Evolutionary conservation across 2,888 invertebrate genomes (phyloP), one percentile per base, ranked within the genome.

Genomic region (Trichogramma evanescens): DNA sequence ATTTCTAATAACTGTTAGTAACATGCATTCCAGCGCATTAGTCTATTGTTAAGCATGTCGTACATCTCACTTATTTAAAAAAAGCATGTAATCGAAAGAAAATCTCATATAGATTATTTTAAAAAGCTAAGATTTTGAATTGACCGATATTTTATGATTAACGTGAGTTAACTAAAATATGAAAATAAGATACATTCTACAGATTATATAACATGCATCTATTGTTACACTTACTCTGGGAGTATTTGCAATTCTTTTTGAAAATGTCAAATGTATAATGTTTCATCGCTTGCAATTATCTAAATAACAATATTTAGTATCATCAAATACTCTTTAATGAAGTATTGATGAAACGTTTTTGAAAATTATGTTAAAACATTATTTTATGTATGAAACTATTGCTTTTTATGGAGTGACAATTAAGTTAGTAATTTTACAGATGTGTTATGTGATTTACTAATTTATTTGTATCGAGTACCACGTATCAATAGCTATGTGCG

Each of bases 1-100:
- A 54, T 45, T 26, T 52, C 42, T 48, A 60, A 26, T 26, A 26
- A 26, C 26, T 26, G n/a, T 60, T 60, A 60, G 53, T 43, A 39
- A 46, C 53, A 51, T 61, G 53, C 50, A 58, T 63, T 58, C 54
- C 60, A 53, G 49, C 55, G 50, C 54, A 49, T 38, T 41, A 42
- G 43, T 38, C n/a, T n/a, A 39, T 40, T 49, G 50, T 56, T 60
- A 26, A 39, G 55, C 39, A 26, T 60, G 50, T 56, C 59, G 57
- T 44, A 57, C 43, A 55, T 53, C n/a, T 57, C 50, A 53, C 42
- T 65, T 54, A 60, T 55, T 53, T 55, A 42, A 39, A 52, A 50
- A 54, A 38, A 48, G 54, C 62, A 61, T 51, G 62, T 52, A 56
- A 58, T 51, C 50, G 45, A 50, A 60, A 56, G 49, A n/a, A 44